Conservation (phyloP, 2,113 vertebrate genomes). For the Cyprinus carpio region DNA sequence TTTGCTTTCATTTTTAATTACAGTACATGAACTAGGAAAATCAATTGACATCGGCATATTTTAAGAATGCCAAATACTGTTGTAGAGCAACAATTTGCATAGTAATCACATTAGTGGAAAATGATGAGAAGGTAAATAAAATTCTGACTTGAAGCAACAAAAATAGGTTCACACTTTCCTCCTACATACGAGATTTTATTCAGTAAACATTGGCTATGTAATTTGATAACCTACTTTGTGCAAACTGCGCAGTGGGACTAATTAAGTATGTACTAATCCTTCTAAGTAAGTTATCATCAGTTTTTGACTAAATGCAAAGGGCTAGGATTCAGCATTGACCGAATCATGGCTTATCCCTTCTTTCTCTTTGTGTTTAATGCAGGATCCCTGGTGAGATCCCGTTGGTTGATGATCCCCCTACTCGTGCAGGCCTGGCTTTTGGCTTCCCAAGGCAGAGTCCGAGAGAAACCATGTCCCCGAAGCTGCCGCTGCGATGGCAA, state of each 20-base stretch:
- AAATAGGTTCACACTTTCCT: not conserved
- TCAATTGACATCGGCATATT: not conserved
- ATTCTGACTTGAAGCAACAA: not conserved
- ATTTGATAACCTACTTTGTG: not conserved
- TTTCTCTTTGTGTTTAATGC: constrained; percentile 55
- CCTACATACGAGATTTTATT: not conserved
- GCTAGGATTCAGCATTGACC: constrained; percentile 6
- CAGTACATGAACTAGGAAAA: not conserved
- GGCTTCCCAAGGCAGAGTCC: constrained; percentile 74
- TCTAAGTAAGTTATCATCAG: not conserved
- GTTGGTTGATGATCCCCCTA: constrained; percentile 74
- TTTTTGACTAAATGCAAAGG: not conserved
- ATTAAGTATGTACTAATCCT: constrained; percentile 12
- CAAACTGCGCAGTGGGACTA: not conserved
- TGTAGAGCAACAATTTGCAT: not conserved
- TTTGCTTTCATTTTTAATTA: constrained; percentile 17
- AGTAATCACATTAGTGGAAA: not conserved
- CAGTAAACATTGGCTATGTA: not conserved
- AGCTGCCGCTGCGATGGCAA: constrained; percentile 96
- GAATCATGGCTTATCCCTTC: constrained; percentile 1
- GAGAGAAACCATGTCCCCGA: constrained; percentile 90
- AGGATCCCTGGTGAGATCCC: constrained; percentile 81
- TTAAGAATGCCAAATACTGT: not conserved
- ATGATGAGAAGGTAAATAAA: not conserved
- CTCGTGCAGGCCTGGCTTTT: constrained; percentile 79